Percentiles rank a stretch among this genome's conserved stretches.
phyloP scores from a whole-genome alignment of 1,140 invertebrate species.

The Dreissena polymorpha region DNA sequence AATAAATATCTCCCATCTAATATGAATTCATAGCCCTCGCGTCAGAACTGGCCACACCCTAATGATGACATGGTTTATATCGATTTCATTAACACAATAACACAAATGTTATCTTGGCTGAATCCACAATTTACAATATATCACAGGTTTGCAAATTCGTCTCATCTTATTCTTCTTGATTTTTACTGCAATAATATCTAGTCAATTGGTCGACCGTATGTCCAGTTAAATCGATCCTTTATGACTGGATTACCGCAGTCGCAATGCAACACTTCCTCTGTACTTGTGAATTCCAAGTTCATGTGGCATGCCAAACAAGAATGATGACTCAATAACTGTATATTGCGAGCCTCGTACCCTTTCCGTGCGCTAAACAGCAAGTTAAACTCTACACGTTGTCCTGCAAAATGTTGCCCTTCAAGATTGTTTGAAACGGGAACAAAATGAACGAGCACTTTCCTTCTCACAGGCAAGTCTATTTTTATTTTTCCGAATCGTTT shows the following conservation, averaged over 20 bases:
- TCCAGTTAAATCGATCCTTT: constrained; percentile 15
- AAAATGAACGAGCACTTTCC: constrained; percentile 53
- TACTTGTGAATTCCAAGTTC: constrained; percentile 16
- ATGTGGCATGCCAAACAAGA: constrained; percentile 11
- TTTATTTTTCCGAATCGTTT: constrained; percentile 52
- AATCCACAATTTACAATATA: neutral
- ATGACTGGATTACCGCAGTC: constrained; percentile 1
- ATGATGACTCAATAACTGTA: constrained; percentile 37
- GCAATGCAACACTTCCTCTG: neutral
- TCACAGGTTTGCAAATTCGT: neutral
- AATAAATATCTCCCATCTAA: too few relatives aligned
- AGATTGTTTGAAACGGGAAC: constrained; percentile 49
- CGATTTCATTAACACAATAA: neutral
- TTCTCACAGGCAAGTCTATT: constrained; percentile 52
- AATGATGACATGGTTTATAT: neutral
- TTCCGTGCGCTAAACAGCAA: constrained; percentile 55
- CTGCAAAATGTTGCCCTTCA: constrained; percentile 38
- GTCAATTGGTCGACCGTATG: neutral
- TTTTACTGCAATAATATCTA: neutral
- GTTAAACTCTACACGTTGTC: constrained; percentile 57
- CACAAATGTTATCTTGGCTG: neutral
- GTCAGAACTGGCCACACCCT: neutral
- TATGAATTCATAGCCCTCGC: neutral
- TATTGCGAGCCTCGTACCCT: constrained; percentile 63
- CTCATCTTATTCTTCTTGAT: neutral